These are phyloP conservation scores for Keiferia lycopersicella DNA, from an alignment of 2,888 invertebrate species.

Conservation along the genomic window DNA sequence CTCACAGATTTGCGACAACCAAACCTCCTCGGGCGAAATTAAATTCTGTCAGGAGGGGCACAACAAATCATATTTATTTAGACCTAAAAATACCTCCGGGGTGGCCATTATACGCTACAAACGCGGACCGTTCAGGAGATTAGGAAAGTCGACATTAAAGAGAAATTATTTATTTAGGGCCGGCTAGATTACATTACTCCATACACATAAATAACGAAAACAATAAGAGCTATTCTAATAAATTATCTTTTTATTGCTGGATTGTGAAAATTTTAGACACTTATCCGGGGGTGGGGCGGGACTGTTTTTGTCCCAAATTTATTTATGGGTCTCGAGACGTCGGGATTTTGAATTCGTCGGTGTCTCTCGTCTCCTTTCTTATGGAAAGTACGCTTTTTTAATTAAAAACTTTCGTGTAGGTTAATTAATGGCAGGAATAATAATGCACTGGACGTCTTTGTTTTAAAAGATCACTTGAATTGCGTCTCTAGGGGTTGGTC, in stretches of 20 bases:
- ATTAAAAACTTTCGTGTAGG: constrained; percentile 75
- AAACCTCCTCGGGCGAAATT: constrained; percentile 64
- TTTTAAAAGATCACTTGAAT: constrained; percentile 33
- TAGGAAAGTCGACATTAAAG: constrained; percentile 81
- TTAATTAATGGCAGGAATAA: constrained; percentile 72
- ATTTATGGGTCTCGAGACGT: constrained; percentile 79
- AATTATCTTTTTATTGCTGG: constrained; percentile 82
- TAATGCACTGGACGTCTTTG: constrained; percentile 40
- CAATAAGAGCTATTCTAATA: constrained; percentile 82
- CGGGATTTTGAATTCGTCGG: constrained; percentile 74
- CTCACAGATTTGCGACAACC: constrained; percentile 71
- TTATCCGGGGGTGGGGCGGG: constrained; percentile 66
- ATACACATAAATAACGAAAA: constrained; percentile 82
- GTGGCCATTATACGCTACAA: constrained; percentile 74
- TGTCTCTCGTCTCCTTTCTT: constrained; percentile 66
- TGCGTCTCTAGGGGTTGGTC: constrained; percentile 4
- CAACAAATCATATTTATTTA: constrained; percentile 82
- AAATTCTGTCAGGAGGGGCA: constrained; percentile 77
- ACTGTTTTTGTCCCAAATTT: constrained; percentile 74
- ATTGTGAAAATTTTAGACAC: constrained; percentile 82
- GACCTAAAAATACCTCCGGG: constrained; percentile 80
- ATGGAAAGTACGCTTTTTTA: constrained; percentile 69
- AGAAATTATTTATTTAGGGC: constrained; percentile 81
- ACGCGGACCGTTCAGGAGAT: constrained; percentile 75
- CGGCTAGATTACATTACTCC: constrained; percentile 81